Base-by-base conservation (phyloP, 2,888 invertebrate genomes). In the Spilosoma lubricipeda region DNA sequence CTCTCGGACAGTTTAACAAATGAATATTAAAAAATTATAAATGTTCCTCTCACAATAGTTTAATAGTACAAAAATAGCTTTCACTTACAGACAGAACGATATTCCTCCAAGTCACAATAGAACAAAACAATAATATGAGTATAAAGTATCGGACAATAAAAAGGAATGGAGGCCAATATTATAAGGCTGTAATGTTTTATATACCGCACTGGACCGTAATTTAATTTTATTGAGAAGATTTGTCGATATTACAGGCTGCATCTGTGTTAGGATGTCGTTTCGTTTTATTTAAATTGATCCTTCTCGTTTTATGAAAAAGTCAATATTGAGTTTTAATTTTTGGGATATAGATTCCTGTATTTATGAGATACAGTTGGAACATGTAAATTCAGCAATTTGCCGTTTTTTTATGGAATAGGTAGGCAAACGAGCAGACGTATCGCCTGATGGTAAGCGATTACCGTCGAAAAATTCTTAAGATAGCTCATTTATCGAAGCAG, bases 161-260 rank as follows among this genome's bases (percentile, higher is more conserved):
- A 78, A 68, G 72, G 75, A 80, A 79, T 68, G 67, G 77, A 71
- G 70, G 52, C 72, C 66, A 42, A 74, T 45, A 79, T 83, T 82
- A 80, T 80, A 80, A 74, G 72, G 72, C 73, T 68, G 63, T 76
- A 74, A 76, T 78, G 74, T 80, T 83, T 76, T 80, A 76, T 78
- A 79, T 56, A 79, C 77, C 75, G 36, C 74, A 67, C 59, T 63
- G 75, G 80, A 79, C 83, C 77, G 75, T 81, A 78, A 83, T 83
- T 85, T 81, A 73, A 85, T 85, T 84, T 84, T 85, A 84, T 84
- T 83, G 75, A 68, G 71, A 73, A 77, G 77, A 85, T 84, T 84
- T 80, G 77, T 80, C 76, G 81, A 77, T 78, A 85, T 75, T 74
- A 78, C 72, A 18, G 56, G 76, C 66, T 48, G 59, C 59, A 70